These are phyloP conservation scores for Campodea augens DNA, from an alignment of 1,140 invertebrate species.

Conservation along the genomic window DNA sequence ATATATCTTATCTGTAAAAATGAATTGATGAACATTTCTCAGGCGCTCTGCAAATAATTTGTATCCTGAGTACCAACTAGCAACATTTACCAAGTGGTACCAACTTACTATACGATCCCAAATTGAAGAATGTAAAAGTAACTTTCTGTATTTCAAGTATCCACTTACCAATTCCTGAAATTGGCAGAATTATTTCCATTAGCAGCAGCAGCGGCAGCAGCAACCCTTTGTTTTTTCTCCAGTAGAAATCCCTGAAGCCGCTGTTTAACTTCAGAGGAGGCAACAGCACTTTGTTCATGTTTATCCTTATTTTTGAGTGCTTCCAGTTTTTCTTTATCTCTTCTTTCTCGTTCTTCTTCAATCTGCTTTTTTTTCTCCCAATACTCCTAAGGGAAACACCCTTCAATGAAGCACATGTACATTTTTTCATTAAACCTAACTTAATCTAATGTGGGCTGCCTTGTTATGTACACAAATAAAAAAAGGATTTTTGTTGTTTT, in stretches of 20 bases:
- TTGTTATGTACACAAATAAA: neutral
- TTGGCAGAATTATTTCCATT: conserved; percentile 34
- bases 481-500: too few relatives aligned
- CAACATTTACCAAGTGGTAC: too few relatives aligned
- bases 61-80: too few relatives aligned
- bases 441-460: neutral
- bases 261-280: conserved; percentile 88
- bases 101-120: too few relatives aligned
- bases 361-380: conserved; percentile 58
- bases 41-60: too few relatives aligned
- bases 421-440: too few relatives aligned
- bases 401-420: conserved; percentile 6
- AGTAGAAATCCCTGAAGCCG: conserved; percentile 79
- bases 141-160: too few relatives aligned
- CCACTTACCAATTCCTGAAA: conserved; percentile 59
- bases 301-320: conserved; percentile 77
- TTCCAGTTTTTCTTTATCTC: conserved; percentile 59
- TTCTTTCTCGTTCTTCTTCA: conserved; percentile 40
- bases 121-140: too few relatives aligned
- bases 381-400: conserved; percentile 43
- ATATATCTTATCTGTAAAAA: too few relatives aligned
- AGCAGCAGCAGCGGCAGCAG: conserved; percentile 34
- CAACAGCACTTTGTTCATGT: conserved; percentile 83
- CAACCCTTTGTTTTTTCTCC: conserved; percentile 69
- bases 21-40: too few relatives aligned